These are phyloP conservation scores for Tympanoctomys barrerae DNA, from an alignment of 2,797 vertebrate genomes.

Conservation along the genomic window DNA sequence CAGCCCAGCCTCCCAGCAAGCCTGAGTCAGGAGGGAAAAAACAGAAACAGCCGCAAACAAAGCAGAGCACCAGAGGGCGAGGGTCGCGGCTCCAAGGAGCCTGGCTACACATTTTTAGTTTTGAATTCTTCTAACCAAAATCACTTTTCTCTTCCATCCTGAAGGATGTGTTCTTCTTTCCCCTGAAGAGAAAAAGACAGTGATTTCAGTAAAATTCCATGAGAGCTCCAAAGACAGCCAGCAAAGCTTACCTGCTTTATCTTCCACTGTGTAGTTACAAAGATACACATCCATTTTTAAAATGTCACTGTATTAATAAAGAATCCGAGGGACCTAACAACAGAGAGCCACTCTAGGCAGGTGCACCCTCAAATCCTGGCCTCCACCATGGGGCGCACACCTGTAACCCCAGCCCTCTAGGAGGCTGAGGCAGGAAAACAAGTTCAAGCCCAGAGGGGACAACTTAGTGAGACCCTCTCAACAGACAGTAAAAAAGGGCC, in stretches of 20 bases:
- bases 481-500: neutral
- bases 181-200: slow-evolving; percentile 14
- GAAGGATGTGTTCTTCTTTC: neutral
- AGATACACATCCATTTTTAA: rapidly evolving
- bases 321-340: neutral
- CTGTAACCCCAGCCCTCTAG: neutral
- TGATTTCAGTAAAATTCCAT: neutral
- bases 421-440: neutral
- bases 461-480: neutral
- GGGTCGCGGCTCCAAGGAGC: neutral
- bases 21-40: neutral
- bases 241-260: neutral
- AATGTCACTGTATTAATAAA: neutral
- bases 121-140: neutral
- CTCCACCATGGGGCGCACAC: neutral
- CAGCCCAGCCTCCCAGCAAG: neutral
- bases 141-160: slow-evolving; percentile 19
- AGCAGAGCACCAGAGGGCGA: neutral
- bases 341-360: rapidly evolving
- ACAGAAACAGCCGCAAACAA: neutral
- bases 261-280: neutral
- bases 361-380: neutral
- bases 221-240: neutral
- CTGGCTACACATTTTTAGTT: neutral
- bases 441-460: neutral